Base-by-base conservation (phyloP, 2,113 vertebrate genomes). In the Haplochromis vanheusdeni region DNA sequence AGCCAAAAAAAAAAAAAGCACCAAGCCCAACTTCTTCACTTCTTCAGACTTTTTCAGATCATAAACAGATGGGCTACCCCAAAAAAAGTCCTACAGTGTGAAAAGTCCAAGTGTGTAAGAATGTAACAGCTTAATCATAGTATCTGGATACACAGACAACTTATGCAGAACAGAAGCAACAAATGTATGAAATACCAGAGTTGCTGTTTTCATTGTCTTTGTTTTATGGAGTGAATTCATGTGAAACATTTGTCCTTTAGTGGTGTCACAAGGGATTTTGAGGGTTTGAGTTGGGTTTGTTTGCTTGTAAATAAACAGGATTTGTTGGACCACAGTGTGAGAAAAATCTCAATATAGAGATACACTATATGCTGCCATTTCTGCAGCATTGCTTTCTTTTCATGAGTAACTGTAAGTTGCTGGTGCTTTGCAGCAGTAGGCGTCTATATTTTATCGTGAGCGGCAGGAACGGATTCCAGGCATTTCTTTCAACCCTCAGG, bases 61-160 rank as follows among this genome's bases (percentile, higher is more conserved):
- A 47, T 28, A 47, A 19, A 47, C 21, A 16, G 21, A 73, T 73
- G 68, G 40, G 21, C 5, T 73, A 1, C 42, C 19, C 21, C 26
- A 4, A 4, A 40, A 40, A 73, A 73, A 28, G 13, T 45, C 35
- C 68, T 45, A 37, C 33, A 42, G 16, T 13, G 49, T 49, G 56
- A 90, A 56, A 85, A 89, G 86, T 51, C 23, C 21, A 42, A 51
- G 28, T 92, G 81, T 85, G 47, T 62, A 11, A 79, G 56, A 83
- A 52, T 85, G 56, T 7, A 90, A 56, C 45, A 4, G 13, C 84
- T 80, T 89, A 79, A 92, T 94, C 83, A n/a, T 82, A 83, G 84
- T n/a, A 56, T 65, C 56, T 86, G 14, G 84, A 91, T n/a, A 47
- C 90, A 82, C 60, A 54, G 13, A 65, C n/a, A 33, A 49, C 19